Evolutionary conservation across 2,888 invertebrate genomes (phyloP), one percentile per base, ranked within the genome.

Genomic region (Orchesella flavescens): DNA sequence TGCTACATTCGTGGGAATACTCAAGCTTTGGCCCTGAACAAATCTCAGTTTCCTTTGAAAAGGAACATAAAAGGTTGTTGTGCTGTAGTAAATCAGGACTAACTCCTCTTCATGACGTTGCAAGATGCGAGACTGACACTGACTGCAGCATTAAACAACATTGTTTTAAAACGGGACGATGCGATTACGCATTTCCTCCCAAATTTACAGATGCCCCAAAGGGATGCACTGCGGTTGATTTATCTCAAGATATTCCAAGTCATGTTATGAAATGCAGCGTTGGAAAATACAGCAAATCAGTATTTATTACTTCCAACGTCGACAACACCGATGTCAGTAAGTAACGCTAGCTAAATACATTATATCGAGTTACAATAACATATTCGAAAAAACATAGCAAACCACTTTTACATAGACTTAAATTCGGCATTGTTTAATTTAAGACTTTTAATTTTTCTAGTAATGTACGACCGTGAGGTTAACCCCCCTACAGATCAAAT

Each of bases 1-100:
- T 87, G 24, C 74, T 88, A 0, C 88, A 88, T 68, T 75, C 83
- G 15, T 88, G 88, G 88, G 87, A 88, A 78, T 86, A 84, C 61
- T 84, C 84, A 7, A 86, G 76, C 65, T 84, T 88, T 65, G 87
- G 87, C 49, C 63, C 63, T 49, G 87, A 87, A 9, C 76, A 85
- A 19, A 12, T 85, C 13, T 71, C 73, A 1, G 72, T 88, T 4
- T 84, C 74, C 13, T 88, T 84, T 66, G 88, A 88, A 53, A 84
- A 80, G 77, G 66, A 74, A 15, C 83, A 85, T 15, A 83, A 85
- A 17, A 77, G 88, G 15, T 73, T 88, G 12, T 74, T 87, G 1
- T 88, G 88, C 69, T 88, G 88, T 61, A 86, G 75, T 46, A 86
- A 87, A 68, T 82, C 86, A 10, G 86, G 86, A 7, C 76, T 88